Percentiles rank a stretch among this genome's conserved stretches.
Conservation (phyloP, 2,797 vertebrate species). For the Hipposideros larvatus region DNA sequence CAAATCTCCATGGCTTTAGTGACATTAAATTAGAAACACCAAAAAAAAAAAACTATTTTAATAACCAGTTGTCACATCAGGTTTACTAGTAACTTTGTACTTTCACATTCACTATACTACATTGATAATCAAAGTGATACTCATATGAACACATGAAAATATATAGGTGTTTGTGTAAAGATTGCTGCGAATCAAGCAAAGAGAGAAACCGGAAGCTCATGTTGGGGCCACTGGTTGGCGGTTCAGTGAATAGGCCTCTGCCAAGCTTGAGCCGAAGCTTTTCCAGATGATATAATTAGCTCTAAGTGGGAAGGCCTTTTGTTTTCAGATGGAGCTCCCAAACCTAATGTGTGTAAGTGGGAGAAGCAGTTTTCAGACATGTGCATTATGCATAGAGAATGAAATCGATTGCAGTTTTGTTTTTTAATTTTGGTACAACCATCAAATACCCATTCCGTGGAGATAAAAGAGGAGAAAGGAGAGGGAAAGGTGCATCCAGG, state of each 20-base stretch:
- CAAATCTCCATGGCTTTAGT: background rate
- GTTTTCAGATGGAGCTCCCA: background rate
- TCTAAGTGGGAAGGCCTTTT: background rate
- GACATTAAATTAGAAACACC: constrained; percentile 6
- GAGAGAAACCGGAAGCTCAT: background rate
- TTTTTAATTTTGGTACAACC: constrained; percentile 15
- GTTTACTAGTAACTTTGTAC: background rate
- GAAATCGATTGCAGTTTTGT: background rate
- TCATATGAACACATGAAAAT: background rate
- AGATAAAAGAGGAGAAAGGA: constrained; percentile 39
- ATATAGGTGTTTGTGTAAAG: background rate
- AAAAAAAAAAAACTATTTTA: background rate
- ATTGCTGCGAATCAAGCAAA: constrained; percentile 1
- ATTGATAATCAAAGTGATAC: background rate
- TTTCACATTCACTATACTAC: background rate
- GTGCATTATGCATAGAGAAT: background rate
- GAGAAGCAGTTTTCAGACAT: background rate
- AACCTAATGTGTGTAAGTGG: background rate
- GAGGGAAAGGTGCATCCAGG: constrained; percentile 11
- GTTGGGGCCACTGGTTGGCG: background rate
- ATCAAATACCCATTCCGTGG: background rate
- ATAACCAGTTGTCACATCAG: background rate
- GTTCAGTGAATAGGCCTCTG: background rate
- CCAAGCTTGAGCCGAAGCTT: background rate
- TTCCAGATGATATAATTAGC: constrained; percentile 13